Percentiles rank a stretch among this genome's conserved stretches.
These are phyloP conservation scores for Porites rus DNA, from an alignment of 92 coral and sea anemone genomes.

Conservation along the genomic window DNA sequence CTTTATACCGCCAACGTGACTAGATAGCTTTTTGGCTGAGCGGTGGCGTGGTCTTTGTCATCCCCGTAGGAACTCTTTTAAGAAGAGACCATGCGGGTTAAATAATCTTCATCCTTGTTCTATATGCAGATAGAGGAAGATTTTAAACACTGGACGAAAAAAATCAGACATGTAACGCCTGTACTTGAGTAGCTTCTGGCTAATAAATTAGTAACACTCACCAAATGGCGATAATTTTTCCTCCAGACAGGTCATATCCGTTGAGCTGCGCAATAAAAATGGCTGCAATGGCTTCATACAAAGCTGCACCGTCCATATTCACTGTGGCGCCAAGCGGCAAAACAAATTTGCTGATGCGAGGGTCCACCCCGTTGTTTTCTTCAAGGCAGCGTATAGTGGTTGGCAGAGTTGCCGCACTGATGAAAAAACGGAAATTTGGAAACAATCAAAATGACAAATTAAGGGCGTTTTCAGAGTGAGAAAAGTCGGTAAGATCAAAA, in stretches of 20 bases:
- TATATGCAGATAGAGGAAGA: too few species aligned
- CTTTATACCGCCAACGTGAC: too few species aligned
- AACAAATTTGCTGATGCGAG: conserved; percentile 85
- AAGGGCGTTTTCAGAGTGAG: too few species aligned
- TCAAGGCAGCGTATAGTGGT: conserved; percentile 84
- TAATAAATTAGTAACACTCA: conserved; percentile 14
- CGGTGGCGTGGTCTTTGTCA: too few species aligned
- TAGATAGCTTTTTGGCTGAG: too few species aligned
- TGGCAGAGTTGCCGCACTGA: conserved; percentile 84
- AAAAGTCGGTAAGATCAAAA: too few species aligned
- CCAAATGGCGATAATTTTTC: conserved; percentile 81
- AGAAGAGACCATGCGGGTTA: too few species aligned
- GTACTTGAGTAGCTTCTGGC: too few species aligned
- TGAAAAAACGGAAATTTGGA: background rate
- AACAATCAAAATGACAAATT: background rate
- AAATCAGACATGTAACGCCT: too few species aligned
- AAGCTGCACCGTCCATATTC: conserved; percentile 90
- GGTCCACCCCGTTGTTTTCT: conserved; percentile 81
- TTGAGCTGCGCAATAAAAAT: conserved; percentile 87
- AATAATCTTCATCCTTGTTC: too few species aligned
- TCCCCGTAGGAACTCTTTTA: too few species aligned
- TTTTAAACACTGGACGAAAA: too few species aligned
- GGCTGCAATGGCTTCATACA: conserved; percentile 87
- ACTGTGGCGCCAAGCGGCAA: conserved; percentile 89
- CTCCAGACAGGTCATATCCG: conserved; percentile 64